These are phyloP conservation scores for Tiliacea citrago DNA, from an alignment of 2,888 invertebrate species.

Conservation along the genomic window DNA sequence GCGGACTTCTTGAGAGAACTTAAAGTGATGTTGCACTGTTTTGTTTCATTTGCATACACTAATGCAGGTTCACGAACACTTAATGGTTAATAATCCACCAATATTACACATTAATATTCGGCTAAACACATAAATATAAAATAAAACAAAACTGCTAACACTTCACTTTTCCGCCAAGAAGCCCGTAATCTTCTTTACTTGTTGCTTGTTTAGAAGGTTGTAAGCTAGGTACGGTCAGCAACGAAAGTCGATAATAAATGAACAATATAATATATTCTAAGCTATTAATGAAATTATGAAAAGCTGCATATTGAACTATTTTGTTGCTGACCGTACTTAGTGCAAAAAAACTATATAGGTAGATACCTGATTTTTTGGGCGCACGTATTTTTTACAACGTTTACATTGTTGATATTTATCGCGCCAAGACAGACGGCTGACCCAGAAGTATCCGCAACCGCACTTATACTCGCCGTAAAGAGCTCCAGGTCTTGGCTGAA, in stretches of 20 bases:
- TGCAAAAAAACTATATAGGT: not conserved
- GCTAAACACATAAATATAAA: no score
- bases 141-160: no score
- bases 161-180: no score
- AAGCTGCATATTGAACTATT: not conserved
- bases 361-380: conserved; percentile 64
- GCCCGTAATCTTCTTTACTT: no score
- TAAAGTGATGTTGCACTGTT: no score
- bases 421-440: conserved; percentile 73
- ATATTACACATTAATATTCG: no score
- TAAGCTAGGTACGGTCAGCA: not conserved
- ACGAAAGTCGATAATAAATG: not conserved
- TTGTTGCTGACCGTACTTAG: not conserved
- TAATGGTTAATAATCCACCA: no score
- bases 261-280: not conserved
- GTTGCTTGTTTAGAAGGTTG: not conserved
- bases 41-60: no score
- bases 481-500: conserved; percentile 50
- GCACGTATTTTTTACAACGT: conserved; percentile 64
- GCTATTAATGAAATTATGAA: not conserved
- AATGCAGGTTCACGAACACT: no score
- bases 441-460: conserved; percentile 72
- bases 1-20: no score
- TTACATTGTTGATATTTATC: conserved; percentile 71
- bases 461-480: conserved; percentile 73